A percentile compares a stretch with the other conserved stretches of the same genome.
These are phyloP conservation scores for Ctenochaetus hawaiiensis DNA, from an alignment of 2,797 vertebrate genomes.

Conservation along the genomic window DNA sequence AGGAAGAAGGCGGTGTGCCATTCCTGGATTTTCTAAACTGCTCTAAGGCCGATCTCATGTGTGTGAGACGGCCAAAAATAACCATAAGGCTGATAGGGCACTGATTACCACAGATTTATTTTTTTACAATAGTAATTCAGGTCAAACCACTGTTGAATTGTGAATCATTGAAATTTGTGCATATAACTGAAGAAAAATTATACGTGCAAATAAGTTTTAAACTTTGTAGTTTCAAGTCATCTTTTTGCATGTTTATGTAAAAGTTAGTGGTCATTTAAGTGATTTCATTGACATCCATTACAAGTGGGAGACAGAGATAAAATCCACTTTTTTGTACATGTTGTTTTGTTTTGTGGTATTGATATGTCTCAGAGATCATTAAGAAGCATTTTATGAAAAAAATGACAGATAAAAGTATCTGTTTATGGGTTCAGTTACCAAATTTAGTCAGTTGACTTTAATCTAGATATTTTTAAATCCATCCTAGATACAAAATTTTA, in stretches of 20 bases:
- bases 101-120: constrained; percentile 7
- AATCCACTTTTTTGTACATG: neutral
- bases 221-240: neutral
- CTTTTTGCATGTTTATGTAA: neutral
- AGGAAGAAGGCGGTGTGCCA: constrained; percentile 39
- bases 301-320: neutral
- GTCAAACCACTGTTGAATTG: neutral
- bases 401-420: neutral
- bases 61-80: constrained; percentile 8
- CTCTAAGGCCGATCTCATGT: neutral
- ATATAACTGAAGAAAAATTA: neutral
- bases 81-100: constrained; percentile 13
- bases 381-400: neutral
- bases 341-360: neutral
- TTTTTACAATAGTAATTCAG: constrained; percentile 1
- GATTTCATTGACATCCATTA: neutral
- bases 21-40: constrained; percentile 12
- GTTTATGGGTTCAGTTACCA: neutral
- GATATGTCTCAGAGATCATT: neutral
- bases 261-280: neutral
- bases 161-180: neutral
- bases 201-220: neutral
- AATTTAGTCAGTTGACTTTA: neutral
- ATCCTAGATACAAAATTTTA: too few relatives aligned
- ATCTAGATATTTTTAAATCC: neutral